A percentile compares a stretch with the other conserved stretches of the same genome.
Conservation (phyloP, 2,888 invertebrate genomes). For the Emmelina monodactyla region DNA sequence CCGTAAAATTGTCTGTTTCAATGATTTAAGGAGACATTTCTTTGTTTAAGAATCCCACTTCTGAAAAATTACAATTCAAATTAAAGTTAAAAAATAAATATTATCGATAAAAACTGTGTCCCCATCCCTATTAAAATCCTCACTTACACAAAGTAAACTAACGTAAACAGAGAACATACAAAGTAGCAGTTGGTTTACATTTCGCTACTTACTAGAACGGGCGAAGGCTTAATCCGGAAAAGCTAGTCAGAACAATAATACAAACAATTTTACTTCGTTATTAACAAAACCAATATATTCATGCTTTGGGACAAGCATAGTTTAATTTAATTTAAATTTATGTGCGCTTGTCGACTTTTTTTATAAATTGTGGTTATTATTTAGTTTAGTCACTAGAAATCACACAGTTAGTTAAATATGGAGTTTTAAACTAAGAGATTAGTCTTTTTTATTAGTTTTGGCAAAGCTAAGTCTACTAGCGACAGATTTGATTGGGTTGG, state of each 20-base stretch:
- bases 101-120: too few species aligned
- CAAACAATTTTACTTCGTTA: slow-evolving; percentile 26
- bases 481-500: not conserved
- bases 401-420: not conserved
- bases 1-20: too few species aligned
- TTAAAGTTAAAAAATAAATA: too few species aligned
- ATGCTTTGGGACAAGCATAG: slow-evolving; percentile 42
- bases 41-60: too few species aligned
- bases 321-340: slow-evolving; percentile 22
- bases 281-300: slow-evolving; percentile 41
- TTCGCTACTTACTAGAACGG: slow-evolving; percentile 94
- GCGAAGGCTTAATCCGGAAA: slow-evolving; percentile 98
- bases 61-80: too few species aligned
- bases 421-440: not conserved
- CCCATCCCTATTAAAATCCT: too few species aligned
- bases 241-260: slow-evolving; percentile 77
- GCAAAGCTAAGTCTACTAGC: not conserved
- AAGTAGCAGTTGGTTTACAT: slow-evolving; percentile 52
- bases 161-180: slow-evolving; percentile 28
- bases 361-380: slow-evolving; percentile 9
- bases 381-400: too few species aligned
- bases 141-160: slow-evolving; percentile 15
- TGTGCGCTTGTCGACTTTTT: slow-evolving; percentile 61
- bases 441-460: not conserved
- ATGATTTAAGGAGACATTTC: too few species aligned